Evolutionary conservation across 1,140 invertebrate genomes (phyloP).

Genomic region (Drosophila paulistorum): DNA sequence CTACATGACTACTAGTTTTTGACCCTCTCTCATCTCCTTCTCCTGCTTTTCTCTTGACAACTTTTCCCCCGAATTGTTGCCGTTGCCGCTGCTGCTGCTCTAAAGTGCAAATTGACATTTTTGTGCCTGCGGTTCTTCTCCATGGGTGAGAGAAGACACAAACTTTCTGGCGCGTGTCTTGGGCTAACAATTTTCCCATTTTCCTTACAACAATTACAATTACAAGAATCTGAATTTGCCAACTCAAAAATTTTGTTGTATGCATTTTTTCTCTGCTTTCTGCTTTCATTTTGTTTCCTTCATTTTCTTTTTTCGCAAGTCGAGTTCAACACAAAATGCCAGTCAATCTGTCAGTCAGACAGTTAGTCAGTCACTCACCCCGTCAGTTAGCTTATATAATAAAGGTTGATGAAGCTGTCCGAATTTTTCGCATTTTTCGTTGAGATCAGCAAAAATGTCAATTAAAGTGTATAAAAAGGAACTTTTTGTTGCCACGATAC

Average conservation of each 20-base stretch:
- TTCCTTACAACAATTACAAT: slow-evolving; percentile 60
- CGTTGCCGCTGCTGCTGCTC: slow-evolving; percentile 39
- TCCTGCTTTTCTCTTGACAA: slow-evolving; percentile 39
- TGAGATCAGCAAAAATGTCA: slow-evolving; percentile 23
- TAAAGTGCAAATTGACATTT: slow-evolving; percentile 78
- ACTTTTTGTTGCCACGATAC: slow-evolving; percentile 12
- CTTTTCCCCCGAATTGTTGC: slow-evolving; percentile 40
- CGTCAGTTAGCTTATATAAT: slow-evolving; percentile 77
- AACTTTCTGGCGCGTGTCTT: slow-evolving; percentile 71
- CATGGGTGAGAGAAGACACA: slow-evolving; percentile 12
- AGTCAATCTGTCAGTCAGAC: slow-evolving; percentile 77
- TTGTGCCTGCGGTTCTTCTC: slow-evolving; percentile 74
- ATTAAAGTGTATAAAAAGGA: slow-evolving; percentile 14
- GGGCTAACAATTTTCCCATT: slow-evolving; percentile 63
- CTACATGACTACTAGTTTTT: background rate
- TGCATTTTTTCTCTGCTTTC: slow-evolving; percentile 10
- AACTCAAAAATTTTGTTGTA: slow-evolving; percentile 40
- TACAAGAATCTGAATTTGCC: too few species aligned
- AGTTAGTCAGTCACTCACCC: slow-evolving; percentile 77
- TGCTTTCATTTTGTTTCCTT: slow-evolving; percentile 63
- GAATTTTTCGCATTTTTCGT: slow-evolving; percentile 11
- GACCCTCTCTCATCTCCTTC: background rate
- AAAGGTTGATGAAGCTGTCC: slow-evolving; percentile 54
- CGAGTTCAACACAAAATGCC: slow-evolving; percentile 59
- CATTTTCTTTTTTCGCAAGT: slow-evolving; percentile 53